These are phyloP conservation scores for Platycheirus albimanus DNA, from an alignment of 2,888 invertebrate species.

Conservation along the genomic window DNA sequence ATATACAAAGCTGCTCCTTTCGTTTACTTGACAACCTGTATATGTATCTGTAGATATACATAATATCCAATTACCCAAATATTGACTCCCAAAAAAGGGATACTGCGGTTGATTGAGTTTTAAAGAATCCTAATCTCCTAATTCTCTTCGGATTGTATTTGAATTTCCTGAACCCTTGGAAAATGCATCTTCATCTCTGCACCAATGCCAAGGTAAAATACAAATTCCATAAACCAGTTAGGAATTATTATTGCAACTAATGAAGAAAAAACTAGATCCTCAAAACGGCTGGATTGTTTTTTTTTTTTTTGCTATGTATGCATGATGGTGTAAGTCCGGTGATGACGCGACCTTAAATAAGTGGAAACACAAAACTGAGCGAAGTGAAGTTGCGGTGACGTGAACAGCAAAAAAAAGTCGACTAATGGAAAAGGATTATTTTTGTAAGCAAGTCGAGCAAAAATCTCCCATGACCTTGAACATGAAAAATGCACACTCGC, in stretches of 20 bases:
- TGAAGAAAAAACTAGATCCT: background rate
- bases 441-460: conserved; percentile 62
- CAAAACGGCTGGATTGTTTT: conserved; percentile 2
- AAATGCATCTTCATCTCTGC: conserved; percentile 63
- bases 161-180: conserved; percentile 61
- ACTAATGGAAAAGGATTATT: conserved; percentile 47
- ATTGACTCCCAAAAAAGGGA: background rate
- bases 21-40: background rate
- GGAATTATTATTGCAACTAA: conserved; percentile 13
- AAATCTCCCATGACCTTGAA: conserved; percentile 70
- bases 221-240: conserved; percentile 32
- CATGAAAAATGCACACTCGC: conserved; percentile 52
- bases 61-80: background rate
- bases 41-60: background rate
- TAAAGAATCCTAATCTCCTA: conserved; percentile 9
- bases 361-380: too few species aligned
- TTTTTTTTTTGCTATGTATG: too few species aligned
- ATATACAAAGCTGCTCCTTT: background rate
- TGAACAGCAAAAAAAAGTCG: background rate
- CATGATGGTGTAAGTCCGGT: too few species aligned
- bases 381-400: too few species aligned
- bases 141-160: conserved; percentile 31
- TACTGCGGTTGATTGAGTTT: conserved; percentile 22
- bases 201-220: conserved; percentile 56
- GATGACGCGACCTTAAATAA: too few species aligned